Evolutionary conservation across 2,888 invertebrate genomes (phyloP).

Genomic region (Acanthoscelides obtectus): DNA sequence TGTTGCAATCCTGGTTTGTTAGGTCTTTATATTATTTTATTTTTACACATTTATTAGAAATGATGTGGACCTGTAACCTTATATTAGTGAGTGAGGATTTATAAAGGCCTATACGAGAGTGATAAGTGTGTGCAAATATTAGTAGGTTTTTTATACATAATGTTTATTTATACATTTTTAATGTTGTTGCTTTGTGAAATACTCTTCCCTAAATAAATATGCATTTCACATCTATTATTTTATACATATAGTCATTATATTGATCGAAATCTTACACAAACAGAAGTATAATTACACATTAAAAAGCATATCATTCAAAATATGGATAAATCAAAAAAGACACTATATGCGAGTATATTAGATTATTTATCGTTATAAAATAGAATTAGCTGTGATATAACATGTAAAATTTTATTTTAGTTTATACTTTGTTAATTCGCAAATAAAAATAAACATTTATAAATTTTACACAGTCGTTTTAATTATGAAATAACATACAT

Average conservation of each 20-base stretch:
- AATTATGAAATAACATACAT: not conserved
- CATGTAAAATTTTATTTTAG: constrained; percentile 27
- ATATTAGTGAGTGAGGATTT: not conserved
- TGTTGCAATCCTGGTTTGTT: no score
- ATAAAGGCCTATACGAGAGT: not conserved
- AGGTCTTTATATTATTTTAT: no score
- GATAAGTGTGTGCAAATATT: not conserved
- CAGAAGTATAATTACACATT: not conserved
- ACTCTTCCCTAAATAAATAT: not conserved
- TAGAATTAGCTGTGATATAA: constrained; percentile 40
- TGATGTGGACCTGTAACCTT: not conserved
- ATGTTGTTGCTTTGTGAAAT: not conserved
- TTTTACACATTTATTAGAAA: no score
- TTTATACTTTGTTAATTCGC: constrained; percentile 33
- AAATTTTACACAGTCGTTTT: not conserved
- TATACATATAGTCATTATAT: not conserved
- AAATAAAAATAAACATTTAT: constrained; percentile 9
- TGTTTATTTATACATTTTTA: constrained; percentile 1
- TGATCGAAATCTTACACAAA: not conserved
- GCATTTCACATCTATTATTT: not conserved
- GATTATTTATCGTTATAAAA: constrained; percentile 20
- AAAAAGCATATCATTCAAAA: not conserved
- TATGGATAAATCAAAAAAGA: constrained; percentile 17
- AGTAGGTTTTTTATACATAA: not conserved
- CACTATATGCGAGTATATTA: constrained; percentile 16